Conservation (phyloP, 2,797 vertebrate species). For the Coendou prehensilis region DNA sequence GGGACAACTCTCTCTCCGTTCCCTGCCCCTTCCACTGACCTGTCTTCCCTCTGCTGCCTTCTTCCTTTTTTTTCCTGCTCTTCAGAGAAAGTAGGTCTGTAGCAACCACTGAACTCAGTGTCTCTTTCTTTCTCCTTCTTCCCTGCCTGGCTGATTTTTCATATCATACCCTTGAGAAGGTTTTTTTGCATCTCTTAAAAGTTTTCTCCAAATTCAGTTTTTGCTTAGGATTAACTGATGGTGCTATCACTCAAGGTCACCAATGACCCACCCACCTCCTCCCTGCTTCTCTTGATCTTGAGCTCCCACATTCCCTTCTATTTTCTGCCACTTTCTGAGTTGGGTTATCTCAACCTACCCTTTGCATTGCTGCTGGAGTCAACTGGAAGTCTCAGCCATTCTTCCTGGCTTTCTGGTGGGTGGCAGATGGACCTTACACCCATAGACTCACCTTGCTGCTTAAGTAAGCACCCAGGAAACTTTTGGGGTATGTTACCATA, state of each 20-base stretch:
- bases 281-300: background rate
- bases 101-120: background rate
- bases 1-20: background rate
- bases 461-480: conserved; percentile 76
- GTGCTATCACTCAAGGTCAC: conserved; percentile 21
- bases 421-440: conserved; percentile 34
- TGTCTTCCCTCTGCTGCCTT: background rate
- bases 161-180: conserved; percentile 38
- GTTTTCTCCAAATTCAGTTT: conserved; percentile 65
- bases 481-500: conserved; percentile 79
- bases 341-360: background rate
- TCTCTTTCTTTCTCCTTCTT: conserved; percentile 44
- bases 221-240: conserved; percentile 56
- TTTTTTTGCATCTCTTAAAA: conserved; percentile 83
- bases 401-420: background rate
- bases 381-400: background rate
- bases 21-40: background rate
- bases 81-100: background rate
- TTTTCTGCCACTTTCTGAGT: background rate
- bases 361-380: background rate
- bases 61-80: background rate
- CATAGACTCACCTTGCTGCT: conserved; percentile 55
- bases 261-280: background rate
- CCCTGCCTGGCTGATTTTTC: conserved; percentile 71
- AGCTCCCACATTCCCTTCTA: background rate